These are phyloP conservation scores for Drosophila suzukii DNA, from an alignment of 1,140 invertebrate genomes.

Conservation along the genomic window DNA sequence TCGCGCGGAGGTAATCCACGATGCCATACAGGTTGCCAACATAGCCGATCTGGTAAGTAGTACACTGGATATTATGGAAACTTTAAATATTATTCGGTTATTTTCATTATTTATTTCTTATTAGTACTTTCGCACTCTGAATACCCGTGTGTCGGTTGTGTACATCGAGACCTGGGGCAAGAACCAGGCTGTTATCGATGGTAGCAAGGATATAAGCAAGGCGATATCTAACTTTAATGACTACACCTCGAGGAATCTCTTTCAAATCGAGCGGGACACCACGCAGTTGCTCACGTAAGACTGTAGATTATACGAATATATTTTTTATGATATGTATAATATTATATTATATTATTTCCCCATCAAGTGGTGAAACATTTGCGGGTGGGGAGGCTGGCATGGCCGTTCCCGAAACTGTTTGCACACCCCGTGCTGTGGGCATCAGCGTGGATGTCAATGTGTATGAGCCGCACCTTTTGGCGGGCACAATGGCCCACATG, in stretches of 20 bases:
- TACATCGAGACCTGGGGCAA: conserved; percentile 98
- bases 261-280: conserved; percentile 93
- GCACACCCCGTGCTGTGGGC: conserved; percentile 94
- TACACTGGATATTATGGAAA: neutral
- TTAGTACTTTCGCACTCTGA: conserved; percentile 96
- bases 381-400: conserved; percentile 94
- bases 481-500: conserved; percentile 97
- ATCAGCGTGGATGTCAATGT: conserved; percentile 96
- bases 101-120: too few relatives aligned
- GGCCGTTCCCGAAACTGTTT: conserved; percentile 95
- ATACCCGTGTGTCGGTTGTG: conserved; percentile 96
- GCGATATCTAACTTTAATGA: conserved; percentile 95
- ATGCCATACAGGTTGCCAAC: conserved; percentile 98
- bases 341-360: neutral
- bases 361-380: conserved; percentile 91
- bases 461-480: conserved; percentile 96
- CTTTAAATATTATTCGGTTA: neutral
- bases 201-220: conserved; percentile 92
- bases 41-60: conserved; percentile 96
- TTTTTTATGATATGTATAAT: neutral
- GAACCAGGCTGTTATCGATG: conserved; percentile 92
- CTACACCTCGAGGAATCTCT: conserved; percentile 93
- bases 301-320: too few relatives aligned
- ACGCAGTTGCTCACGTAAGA: conserved; percentile 96
- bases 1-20: conserved; percentile 94